phyloP scores from a whole-genome alignment of 2,888 invertebrate genomes.

The Rosalia funebris region DNA sequence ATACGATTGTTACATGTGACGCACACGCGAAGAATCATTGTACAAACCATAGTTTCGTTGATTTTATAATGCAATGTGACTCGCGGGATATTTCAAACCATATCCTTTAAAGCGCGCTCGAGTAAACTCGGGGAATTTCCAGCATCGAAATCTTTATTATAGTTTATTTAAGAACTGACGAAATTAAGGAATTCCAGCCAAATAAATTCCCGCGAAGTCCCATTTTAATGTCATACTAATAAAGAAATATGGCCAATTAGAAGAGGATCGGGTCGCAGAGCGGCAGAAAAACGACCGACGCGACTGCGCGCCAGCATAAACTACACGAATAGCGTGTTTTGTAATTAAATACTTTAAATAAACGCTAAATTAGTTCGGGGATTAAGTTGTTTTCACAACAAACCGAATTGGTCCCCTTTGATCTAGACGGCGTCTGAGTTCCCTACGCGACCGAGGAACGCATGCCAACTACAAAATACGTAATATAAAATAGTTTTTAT shows the following conservation, averaged over 20 bases:
- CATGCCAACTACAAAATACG: too few species aligned
- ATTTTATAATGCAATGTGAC: too few species aligned
- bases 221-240: constrained; percentile 47
- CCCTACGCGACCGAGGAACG: neutral
- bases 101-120: neutral
- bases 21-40: too few species aligned
- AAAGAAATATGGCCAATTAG: constrained; percentile 52
- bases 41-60: too few species aligned
- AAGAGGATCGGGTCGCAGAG: constrained; percentile 13
- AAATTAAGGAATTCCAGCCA: constrained; percentile 39
- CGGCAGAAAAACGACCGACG: constrained; percentile 3
- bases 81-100: too few species aligned
- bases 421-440: neutral
- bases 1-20: too few species aligned
- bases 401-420: constrained; percentile 3
- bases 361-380: constrained; percentile 9
- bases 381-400: constrained; percentile 20
- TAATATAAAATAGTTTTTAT: too few species aligned
- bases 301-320: constrained; percentile 12
- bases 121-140: constrained; percentile 18
- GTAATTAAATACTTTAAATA: constrained; percentile 19
- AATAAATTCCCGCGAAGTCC: constrained; percentile 45
- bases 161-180: constrained; percentile 37
- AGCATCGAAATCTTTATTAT: constrained; percentile 31
- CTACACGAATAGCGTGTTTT: constrained; percentile 18